Percentiles rank a stretch among this genome's conserved stretches.
Evolutionary conservation across 2,113 vertebrate species (phyloP).

Genomic region (Atractosteus spatula): DNA sequence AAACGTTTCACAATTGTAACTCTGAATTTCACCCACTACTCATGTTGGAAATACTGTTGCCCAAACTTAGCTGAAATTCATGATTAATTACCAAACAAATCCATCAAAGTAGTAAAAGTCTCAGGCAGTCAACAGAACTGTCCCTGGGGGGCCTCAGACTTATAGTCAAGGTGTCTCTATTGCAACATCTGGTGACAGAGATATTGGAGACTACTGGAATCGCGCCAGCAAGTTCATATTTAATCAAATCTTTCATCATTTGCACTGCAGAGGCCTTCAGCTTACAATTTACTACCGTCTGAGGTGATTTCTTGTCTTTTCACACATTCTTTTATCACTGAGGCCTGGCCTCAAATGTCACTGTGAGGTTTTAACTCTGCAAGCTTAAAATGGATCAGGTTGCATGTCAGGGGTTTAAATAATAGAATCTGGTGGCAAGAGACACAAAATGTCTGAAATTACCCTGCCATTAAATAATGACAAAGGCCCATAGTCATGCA

Average conservation of each 20-base stretch:
- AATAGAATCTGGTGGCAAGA: slow-evolving; percentile 27
- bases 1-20: too few relatives aligned
- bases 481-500: not conserved
- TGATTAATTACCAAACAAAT: not conserved
- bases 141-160: not conserved
- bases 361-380: slow-evolving; percentile 20
- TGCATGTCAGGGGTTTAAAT: slow-evolving; percentile 1
- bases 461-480: slow-evolving; percentile 13
- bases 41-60: too few relatives aligned
- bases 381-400: slow-evolving; percentile 30
- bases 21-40: too few relatives aligned
- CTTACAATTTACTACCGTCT: slow-evolving; percentile 36
- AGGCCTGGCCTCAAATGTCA: slow-evolving; percentile 12
- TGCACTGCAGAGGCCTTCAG: slow-evolving; percentile 29
- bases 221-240: slow-evolving; percentile 23
- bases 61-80: not conserved
- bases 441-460: slow-evolving; percentile 19
- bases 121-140: slow-evolving; percentile 1
- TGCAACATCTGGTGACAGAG: slow-evolving; percentile 35
- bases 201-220: slow-evolving; percentile 11
- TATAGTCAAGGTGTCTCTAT: slow-evolving; percentile 18
- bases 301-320: slow-evolving; percentile 42
- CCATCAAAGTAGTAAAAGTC: not conserved
- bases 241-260: slow-evolving; percentile 49
- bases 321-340: slow-evolving; percentile 33